Percentiles rank a stretch among this genome's conserved stretches.
These are phyloP conservation scores for Eupsilia transversa DNA, from an alignment of 2,888 invertebrate species.

Conservation along the genomic window DNA sequence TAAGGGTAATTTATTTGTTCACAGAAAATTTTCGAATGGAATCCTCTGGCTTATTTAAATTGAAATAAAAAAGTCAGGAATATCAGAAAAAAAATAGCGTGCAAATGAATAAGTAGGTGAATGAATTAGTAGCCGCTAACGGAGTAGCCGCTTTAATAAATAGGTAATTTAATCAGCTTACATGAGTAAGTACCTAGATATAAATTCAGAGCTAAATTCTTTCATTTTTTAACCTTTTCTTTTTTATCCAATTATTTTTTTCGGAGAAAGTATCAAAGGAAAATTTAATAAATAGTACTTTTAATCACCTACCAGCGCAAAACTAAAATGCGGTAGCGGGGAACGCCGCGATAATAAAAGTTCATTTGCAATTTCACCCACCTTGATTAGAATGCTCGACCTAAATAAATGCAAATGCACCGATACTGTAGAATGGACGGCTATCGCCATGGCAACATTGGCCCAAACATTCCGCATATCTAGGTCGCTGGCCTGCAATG, in stretches of 20 bases:
- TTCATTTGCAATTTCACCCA: conserved; percentile 28
- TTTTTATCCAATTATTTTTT: too few species aligned
- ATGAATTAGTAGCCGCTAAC: too few species aligned
- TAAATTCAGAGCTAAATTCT: too few species aligned
- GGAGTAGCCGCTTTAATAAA: too few species aligned
- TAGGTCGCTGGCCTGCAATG: conserved; percentile 73
- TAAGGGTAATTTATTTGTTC: conserved; percentile 33
- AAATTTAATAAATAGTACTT: background rate
- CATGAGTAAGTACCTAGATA: too few species aligned
- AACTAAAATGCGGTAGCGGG: background rate
- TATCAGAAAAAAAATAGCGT: background rate
- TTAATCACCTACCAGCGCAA: background rate
- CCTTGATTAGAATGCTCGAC: conserved; percentile 37
- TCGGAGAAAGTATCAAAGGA: too few species aligned
- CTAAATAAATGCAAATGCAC: conserved; percentile 63
- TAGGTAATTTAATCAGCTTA: too few species aligned
- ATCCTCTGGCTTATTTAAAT: conserved; percentile 2
- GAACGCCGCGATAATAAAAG: background rate
- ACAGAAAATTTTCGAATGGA: conserved; percentile 9
- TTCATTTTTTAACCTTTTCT: too few species aligned
- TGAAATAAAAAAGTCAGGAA: background rate
- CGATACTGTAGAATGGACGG: conserved; percentile 42
- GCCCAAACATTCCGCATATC: conserved; percentile 82
- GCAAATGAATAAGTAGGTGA: background rate
- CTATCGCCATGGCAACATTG: conserved; percentile 79